phyloP scores from a whole-genome alignment of 2,797 vertebrate genomes.

The Trematomus bernacchii region DNA sequence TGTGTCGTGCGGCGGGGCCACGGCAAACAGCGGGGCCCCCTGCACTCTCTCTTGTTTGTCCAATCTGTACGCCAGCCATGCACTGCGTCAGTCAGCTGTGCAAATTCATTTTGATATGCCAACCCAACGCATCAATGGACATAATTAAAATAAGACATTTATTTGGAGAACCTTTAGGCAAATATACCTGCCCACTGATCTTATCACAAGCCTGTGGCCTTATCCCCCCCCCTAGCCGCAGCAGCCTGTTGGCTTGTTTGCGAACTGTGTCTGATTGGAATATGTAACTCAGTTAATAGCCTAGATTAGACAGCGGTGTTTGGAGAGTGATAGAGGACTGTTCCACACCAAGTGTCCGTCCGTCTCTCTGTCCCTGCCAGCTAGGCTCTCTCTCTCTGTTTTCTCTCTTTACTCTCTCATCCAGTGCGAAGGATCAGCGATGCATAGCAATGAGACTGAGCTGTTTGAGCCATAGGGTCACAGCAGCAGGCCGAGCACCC shows the following conservation, averaged over 20 bases:
- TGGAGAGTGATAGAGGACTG: constrained; percentile 44
- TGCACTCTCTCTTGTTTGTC: constrained; percentile 41
- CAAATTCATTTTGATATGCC: constrained; percentile 69
- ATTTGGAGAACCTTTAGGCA: constrained; percentile 67
- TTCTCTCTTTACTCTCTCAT: constrained; percentile 58
- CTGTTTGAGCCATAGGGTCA: constrained; percentile 56
- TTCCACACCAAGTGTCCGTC: constrained; percentile 47
- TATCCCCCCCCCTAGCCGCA: constrained; percentile 32
- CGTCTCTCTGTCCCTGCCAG: constrained; percentile 37
- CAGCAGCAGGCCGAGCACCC: constrained; percentile 39
- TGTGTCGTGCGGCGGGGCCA: constrained; percentile 47
- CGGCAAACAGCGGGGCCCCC: constrained; percentile 40
- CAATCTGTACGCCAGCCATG: constrained; percentile 40
- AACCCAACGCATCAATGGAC: constrained; percentile 65
- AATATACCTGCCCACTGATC: constrained; percentile 71
- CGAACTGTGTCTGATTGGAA: constrained; percentile 68
- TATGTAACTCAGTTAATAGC: constrained; percentile 68
- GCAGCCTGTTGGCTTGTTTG: constrained; percentile 56
- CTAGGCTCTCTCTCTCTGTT: constrained; percentile 19
- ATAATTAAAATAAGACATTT: constrained; percentile 79
- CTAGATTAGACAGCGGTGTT: constrained; percentile 68
- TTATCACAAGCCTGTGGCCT: constrained; percentile 50
- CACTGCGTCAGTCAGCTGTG: constrained; percentile 65
- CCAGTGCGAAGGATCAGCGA: constrained; percentile 50
- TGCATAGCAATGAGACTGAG: constrained; percentile 70